Base-by-base conservation (phyloP, 2,888 invertebrate genomes). In the Maniola hyperantus region DNA sequence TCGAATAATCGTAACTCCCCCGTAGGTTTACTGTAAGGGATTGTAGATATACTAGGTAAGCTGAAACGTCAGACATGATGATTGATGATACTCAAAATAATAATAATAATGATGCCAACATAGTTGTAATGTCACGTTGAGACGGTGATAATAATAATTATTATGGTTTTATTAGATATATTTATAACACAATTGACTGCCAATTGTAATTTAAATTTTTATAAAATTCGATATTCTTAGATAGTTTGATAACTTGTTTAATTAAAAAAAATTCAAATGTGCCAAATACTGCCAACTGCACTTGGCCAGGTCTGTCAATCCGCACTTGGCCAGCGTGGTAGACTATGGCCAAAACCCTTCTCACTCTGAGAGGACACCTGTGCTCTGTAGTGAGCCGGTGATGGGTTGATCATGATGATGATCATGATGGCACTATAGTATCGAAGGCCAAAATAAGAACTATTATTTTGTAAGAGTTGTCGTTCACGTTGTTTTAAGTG, bases 141-240 rank as follows among this genome's bases (percentile, higher is more conserved):
- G 78, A 87, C 72, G 83, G 88, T 88, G 89, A 89, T 88, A 66
- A 58, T 66, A 65, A 61, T 66, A 87, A 26, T 50, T 20, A 51
- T 85, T 20, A 51, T 85, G 86, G 82, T 89, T 88, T 87, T 82
- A 84, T 77, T 91, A 88, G 85, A 81, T 83, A 80, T 83, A 83
- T 83, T 86, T 82, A 85, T 82, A 68, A 79, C 82, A 87, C 90
- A 91, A 88, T 91, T 91, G 90, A 92, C 91, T 91, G 91, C 91
- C 91, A 91, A 91, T 91, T 91, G 91, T 88, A 89, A 80, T 76
- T 71, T 80, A 84, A 77, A 85, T 87, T 88, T 91, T 91, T 89
- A 87, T 88, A 89, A 87, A 79, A 81, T 76, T 85, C 84, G 83
- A 82, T 89, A 89, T 87, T 87, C 83, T 87, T 89, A 92, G 88